Percentiles rank a stretch among this genome's conserved stretches.
Conservation (phyloP, 1,140 invertebrate species). For the Drosophila kurseongensis region DNA sequence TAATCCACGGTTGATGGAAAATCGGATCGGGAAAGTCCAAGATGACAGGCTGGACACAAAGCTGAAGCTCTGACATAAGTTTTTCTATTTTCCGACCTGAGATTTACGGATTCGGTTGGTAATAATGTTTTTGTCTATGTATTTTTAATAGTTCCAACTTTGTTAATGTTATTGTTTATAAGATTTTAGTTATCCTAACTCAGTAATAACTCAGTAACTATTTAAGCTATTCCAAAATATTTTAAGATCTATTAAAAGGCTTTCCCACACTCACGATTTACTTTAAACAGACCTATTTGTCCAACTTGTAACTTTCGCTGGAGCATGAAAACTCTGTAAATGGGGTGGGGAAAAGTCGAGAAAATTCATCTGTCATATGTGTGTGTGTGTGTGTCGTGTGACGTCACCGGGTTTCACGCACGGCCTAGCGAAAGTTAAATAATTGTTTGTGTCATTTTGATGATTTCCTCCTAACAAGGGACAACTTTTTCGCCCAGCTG, state of each 20-base stretch:
- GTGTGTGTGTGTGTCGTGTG: slow-evolving; percentile 24
- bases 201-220: no score
- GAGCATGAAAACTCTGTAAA: slow-evolving; percentile 15
- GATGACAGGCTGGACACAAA: slow-evolving; percentile 37
- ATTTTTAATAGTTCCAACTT: background rate
- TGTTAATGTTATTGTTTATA: background rate
- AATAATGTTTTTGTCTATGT: background rate
- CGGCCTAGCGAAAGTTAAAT: slow-evolving; percentile 78
- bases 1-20: slow-evolving; percentile 51
- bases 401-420: slow-evolving; percentile 70
- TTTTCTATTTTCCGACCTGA: slow-evolving; percentile 18
- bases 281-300: slow-evolving; percentile 1
- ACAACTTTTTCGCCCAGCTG: slow-evolving; percentile 74
- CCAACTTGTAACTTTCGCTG: slow-evolving; percentile 56
- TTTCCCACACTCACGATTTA: background rate
- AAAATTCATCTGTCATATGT: slow-evolving; percentile 46
- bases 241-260: background rate
- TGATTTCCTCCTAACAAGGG: slow-evolving; percentile 76
- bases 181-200: no score
- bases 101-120: slow-evolving; percentile 33
- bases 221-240: no score
- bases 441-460: slow-evolving; percentile 83
- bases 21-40: slow-evolving; percentile 12
- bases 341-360: background rate
- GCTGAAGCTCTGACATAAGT: slow-evolving; percentile 27